Base-by-base conservation (phyloP, 1,140 invertebrate genomes). In the Phenacoccus solenopsis region DNA sequence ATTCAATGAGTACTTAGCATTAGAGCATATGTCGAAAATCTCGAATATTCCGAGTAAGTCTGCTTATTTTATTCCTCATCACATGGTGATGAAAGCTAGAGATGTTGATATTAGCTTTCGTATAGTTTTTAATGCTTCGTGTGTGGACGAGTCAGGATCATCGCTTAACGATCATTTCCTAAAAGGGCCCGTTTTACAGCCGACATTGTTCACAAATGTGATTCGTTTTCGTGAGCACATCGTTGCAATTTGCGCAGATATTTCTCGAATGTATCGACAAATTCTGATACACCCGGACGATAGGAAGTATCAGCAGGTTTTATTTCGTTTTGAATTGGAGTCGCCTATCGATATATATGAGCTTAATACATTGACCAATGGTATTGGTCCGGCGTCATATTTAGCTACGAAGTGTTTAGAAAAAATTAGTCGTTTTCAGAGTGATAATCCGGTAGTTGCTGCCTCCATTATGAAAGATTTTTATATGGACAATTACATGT, bases 401-500 rank as follows among this genome's bases (percentile, higher is more conserved):
- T 67, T 78, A 20, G 79, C 79, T 1, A 75, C 75, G 7, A 69
- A 74, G 68, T 72, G 28, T 73, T 64, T 81, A 12, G 49, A 77
- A 13, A 76, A 77, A 75, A 70, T 76, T 5, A 75, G 73, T 4
- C 20, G 12, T 10, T 49, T 49, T 4, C 71, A 27, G 67, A 76
- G 78, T 64, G 72, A 75, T 1, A 68, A 71, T 0, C 76, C 72
- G 73, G 74, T 76, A 27, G 38, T 59, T 7, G 75, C 73, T 32
- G 64, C 74, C 59, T 61, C 74, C 27, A 71, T 75, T n/a, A 75
- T 80, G n/a, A 22, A 28, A 28, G 76, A 79, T 71, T 79, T 79
- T 68, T 83, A 82, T 72, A 77, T 82, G 1, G 81, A 83, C 70
- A 80, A 83, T 74, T 7, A 13, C 1, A 12, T 49, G 32, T 20